Base-by-base conservation (phyloP, 1,140 invertebrate genomes). In the Aradophagus sp. region DNA sequence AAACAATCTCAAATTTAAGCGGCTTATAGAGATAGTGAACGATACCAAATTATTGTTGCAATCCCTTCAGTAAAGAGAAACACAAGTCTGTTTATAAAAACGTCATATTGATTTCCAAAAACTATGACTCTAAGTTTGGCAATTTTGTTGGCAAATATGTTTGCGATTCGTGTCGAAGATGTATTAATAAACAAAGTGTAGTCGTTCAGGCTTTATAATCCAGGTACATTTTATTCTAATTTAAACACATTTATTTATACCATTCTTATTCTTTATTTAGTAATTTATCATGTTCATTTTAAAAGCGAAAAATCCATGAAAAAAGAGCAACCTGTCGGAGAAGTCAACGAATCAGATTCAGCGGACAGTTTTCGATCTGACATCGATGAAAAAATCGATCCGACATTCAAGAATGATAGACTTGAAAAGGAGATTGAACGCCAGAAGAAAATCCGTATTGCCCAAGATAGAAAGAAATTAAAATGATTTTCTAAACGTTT, bases 341-440 rank as follows among this genome's bases (percentile, higher is more conserved):
- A n/a, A n/a, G n/a, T n/a, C n/a, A n/a, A n/a, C n/a, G n/a, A n/a
- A n/a, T n/a, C n/a, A n/a, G n/a, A n/a, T n/a, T n/a, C n/a, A n/a
- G n/a, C n/a, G n/a, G n/a, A n/a, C n/a, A n/a, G n/a, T n/a, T n/a
- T n/a, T n/a, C n/a, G n/a, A n/a, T n/a, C n/a, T n/a, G n/a, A n/a
- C n/a, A n/a, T n/a, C n/a, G n/a, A n/a, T n/a, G 52, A 52, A 80
- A 47, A 47, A 20, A 13, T 19, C 8, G 45, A 50, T 26, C 31
- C 31, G 2, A 26, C 17, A 2, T 35, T 26, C n/a, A 2, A 1
- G 15, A 15, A 50, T 17, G 11, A 50, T 8, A 35, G 36, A 16
- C 10, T 47, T 6, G 44, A n/a, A 47, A 1, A 26, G n/a, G 8
- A 14, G 19, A 50, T 10, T 36, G 12, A 3, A 20, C 10, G 5